phyloP scores from a whole-genome alignment of 2,113 vertebrate genomes.

The Catharus fuscescens region DNA sequence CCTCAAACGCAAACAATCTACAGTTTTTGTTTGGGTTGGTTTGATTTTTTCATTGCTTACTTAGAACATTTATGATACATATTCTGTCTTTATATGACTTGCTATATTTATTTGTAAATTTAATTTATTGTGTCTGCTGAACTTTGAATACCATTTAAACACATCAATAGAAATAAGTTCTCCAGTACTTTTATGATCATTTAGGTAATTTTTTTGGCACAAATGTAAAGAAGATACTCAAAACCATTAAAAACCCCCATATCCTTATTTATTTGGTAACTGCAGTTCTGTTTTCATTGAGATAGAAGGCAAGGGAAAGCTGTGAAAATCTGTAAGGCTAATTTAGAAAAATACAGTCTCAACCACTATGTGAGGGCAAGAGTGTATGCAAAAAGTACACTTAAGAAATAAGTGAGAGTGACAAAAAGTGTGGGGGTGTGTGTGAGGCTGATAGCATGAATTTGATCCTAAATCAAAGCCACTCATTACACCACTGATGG shows the following conservation, averaged over 20 bases:
- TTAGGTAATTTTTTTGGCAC: background rate
- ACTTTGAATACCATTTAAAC: background rate
- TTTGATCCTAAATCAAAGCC: background rate
- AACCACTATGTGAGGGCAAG: background rate
- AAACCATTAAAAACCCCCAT: background rate
- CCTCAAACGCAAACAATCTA: constrained; percentile 7
- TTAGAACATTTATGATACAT: background rate
- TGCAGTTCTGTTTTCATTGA: background rate
- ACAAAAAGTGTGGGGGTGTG: background rate
- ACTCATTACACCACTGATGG: background rate
- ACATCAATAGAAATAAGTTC: background rate
- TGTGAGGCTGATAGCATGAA: background rate
- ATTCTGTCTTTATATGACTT: background rate
- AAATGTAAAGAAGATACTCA: background rate
- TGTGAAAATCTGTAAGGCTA: background rate
- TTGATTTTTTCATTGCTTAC: background rate
- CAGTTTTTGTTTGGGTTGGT: background rate
- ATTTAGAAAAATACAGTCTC: background rate
- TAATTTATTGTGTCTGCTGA: background rate
- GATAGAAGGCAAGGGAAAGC: background rate
- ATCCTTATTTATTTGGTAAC: background rate
- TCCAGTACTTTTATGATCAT: background rate
- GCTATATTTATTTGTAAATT: background rate
- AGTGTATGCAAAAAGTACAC: background rate
- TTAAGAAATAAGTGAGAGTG: background rate